Base-by-base conservation (phyloP, 2,113 vertebrate genomes). In the Stigmatopora nigra region DNA sequence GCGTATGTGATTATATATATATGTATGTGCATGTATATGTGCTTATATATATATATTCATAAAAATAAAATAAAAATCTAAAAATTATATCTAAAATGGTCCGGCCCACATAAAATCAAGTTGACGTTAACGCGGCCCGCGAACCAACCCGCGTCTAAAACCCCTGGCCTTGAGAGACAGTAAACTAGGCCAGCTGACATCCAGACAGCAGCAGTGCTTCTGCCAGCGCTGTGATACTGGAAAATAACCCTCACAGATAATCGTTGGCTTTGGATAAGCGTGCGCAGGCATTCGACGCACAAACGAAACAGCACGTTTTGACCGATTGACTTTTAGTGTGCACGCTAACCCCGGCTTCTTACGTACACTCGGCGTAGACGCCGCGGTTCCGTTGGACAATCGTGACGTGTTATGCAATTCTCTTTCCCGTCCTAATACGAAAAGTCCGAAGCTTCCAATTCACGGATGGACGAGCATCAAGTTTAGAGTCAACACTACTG, bases 311-410 rank as follows among this genome's bases (percentile, higher is more conserved):
- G 61, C 17, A 48, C 52, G 9, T 25, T 31, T 56, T 77, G 75
- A 75, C 65, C 5, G 51, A 77, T 66, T 73, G 57, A 57, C 72
- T 78, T 82, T 60, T 74, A 51, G 74, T 71, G 64, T 82, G 72
- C 14, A 13, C 0, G 72, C 65, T 59, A 81, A 65, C 62, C 57
- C 55, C 61, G 1, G 0, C 63, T 46, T 63, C 62, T 67, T 46
- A 67, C 68, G 0, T 5, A 75, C 69, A 64, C 68, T 0, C 5
- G 71, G 67, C 10, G 13, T 15, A 72, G 41, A 76, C 64, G 9
- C 4, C 13, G 53, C 58, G 25, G 51, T 59, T 53, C 68, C 48
- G 55, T 64, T 22, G 10, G 67, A 55, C 20, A 55, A 20, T 22
- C 19, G 13, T 14, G 51, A 9, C 10, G 10, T 1, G 53, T 56